Evolutionary conservation across 2,113 vertebrate species (phyloP), one percentile per base, ranked within the genome.

Genomic region (Myocastor coypus): DNA sequence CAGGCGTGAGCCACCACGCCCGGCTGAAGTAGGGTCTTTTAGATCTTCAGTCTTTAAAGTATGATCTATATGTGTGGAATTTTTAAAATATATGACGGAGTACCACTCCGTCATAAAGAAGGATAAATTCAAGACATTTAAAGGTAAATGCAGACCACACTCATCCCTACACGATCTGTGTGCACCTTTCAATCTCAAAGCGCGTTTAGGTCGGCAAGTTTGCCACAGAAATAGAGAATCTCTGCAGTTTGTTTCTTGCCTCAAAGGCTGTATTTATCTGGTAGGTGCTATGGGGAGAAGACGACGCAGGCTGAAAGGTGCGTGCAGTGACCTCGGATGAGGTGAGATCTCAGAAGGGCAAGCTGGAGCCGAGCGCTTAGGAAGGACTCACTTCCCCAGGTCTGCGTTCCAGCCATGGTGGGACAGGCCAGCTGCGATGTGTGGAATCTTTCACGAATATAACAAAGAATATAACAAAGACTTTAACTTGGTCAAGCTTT

Each of bases 161-260:
- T 69, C 50, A 59, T 13, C 14, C 42, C 17, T 22, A 32, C 20
- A 6, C 1, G 30, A 57, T 20, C 8, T 82, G 50, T 83, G 57
- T 24, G 13, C 55, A 34, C 28, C 12, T 8, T 4, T 63, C 28
- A 63, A 28, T 61, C 26, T 14, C 2, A 69, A 89, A n/a, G 40
- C 16, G 10, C 26, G 69, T 64, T 93, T 73, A 73, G 11, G 46
- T 8, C 14, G 9, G 2, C 30, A 20, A 24, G 28, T 26, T 89
- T 93, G 73, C 55, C 50, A 75, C 1, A 32, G 75, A 81, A 89
- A 94, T 50, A 83, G 86, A 93, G 59, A 82, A n/a, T 13, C 22
- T 93, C n/a, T 34, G 50, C 20, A 59, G 85, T 20, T 24, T 16
- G 20, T 50, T n/a, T 81, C 55, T 17, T 32, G 83, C 14, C 85